These are phyloP conservation scores for Ceratotherium simum DNA, from an alignment of 2,113 vertebrate genomes.

Conservation along the genomic window DNA sequence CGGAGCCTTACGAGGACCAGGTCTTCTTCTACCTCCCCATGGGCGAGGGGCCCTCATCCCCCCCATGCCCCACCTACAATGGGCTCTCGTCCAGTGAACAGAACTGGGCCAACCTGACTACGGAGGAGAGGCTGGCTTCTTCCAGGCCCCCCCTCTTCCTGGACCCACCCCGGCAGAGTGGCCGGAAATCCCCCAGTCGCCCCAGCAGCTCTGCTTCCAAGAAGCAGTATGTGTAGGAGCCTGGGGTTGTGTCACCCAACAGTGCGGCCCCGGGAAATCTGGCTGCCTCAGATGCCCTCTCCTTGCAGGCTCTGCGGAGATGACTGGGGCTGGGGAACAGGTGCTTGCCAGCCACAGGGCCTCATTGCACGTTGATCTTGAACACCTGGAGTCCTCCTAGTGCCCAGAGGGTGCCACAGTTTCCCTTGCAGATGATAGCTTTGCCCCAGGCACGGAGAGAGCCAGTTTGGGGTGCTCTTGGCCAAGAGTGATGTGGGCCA, in stretches of 20 bases:
- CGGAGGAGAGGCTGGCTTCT: slow-evolving; percentile 86
- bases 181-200: slow-evolving; percentile 82
- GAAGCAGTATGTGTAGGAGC: slow-evolving; percentile 88
- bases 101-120: slow-evolving; percentile 90
- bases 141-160: slow-evolving; percentile 66
- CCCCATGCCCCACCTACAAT: slow-evolving; percentile 85
- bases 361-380: neutral
- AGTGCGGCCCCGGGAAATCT: neutral
- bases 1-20: slow-evolving; percentile 78
- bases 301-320: neutral
- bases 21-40: slow-evolving; percentile 87
- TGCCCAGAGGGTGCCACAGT: neutral
- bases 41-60: slow-evolving; percentile 75
- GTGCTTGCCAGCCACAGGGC: neutral
- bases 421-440: neutral
- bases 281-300: neutral
- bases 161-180: slow-evolving; percentile 19
- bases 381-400: neutral
- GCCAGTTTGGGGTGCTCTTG: neutral
- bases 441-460: neutral
- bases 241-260: neutral
- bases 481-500: neutral
- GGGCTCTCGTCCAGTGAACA: slow-evolving; percentile 88
- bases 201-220: slow-evolving; percentile 87
- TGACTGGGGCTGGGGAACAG: neutral